These are phyloP conservation scores for Molothrus aeneus DNA, from an alignment of 2,797 vertebrate genomes.

Conservation along the genomic window DNA sequence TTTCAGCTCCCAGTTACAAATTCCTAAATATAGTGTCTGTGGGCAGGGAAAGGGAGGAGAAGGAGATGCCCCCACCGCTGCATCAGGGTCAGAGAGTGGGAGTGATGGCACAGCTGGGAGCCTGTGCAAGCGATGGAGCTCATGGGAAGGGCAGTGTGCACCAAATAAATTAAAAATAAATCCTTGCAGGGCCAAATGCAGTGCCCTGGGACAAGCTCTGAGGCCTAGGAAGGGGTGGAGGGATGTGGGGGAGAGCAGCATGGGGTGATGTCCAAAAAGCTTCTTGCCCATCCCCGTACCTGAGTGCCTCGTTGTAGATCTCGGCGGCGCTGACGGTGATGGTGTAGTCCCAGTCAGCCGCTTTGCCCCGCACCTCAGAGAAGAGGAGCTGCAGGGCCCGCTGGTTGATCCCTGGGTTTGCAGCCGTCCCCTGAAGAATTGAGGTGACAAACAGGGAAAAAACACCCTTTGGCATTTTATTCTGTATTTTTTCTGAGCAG, in stretches of 20 bases:
- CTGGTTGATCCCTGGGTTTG: slow-evolving; percentile 95
- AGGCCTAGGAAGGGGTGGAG: neutral
- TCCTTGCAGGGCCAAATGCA: neutral
- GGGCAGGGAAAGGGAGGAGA: neutral
- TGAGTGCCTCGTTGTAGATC: slow-evolving; percentile 94
- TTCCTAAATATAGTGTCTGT: neutral
- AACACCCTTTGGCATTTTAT: neutral
- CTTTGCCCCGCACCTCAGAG: slow-evolving; percentile 87
- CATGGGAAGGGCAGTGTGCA: fast-evolving
- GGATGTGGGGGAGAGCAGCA: neutral
- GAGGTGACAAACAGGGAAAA: neutral
- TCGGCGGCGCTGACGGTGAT: slow-evolving; percentile 92
- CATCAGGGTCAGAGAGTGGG: neutral
- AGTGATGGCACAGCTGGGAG: neutral
- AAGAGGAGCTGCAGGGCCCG: slow-evolving; percentile 91
- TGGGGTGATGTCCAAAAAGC: neutral
- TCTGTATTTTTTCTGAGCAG: neutral
- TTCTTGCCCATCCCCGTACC: slow-evolving; percentile 63
- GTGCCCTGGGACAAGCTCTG: fast-evolving
- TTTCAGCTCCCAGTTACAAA: neutral
- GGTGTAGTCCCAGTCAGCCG: slow-evolving; percentile 87
- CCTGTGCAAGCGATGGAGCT: fast-evolving
- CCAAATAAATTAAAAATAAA: neutral
- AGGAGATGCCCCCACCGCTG: fast-evolving
- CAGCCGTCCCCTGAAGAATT: slow-evolving; percentile 78